Base-by-base conservation (phyloP, 1,140 invertebrate species). In the Melipona quadrifasciata region DNA sequence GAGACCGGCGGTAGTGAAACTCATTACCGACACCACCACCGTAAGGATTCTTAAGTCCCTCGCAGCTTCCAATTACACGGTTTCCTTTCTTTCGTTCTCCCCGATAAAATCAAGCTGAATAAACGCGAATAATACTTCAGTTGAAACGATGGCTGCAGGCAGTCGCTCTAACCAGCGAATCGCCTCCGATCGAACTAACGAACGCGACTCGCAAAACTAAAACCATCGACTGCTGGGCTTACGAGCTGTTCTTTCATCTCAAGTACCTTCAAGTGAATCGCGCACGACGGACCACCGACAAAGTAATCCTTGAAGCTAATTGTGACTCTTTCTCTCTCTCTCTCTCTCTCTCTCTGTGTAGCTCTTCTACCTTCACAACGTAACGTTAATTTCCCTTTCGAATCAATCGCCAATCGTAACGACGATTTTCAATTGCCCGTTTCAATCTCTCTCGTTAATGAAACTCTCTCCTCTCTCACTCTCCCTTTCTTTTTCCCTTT, bases 171-270 rank as follows among this genome's bases (percentile, higher is more conserved):
- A 76, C 70, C 21, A 74, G 85, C 10, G 67, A 77, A 6, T 78
- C 88, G 14, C 74, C 88, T 2, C 90, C 92, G 31, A 27, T 75
- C 14, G 77, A 85, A 78, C 88, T 93, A 17, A 61, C 86, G 0
- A 93, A 93, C 78, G 92, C 92, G 0, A 91, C 83, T 55, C 89
- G 90, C 14, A 92, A 83, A 14, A 92, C 87, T 11, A 92, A 94
- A 81, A 93, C 88, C 27, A 93, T 94, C 65, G 93, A 94, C 75
- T 91, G 92, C 68, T 94, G 93, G 93, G 93, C 90, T 19, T 94
- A 94, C 84, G 93, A 94, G 85, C 76, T 93, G 14, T 94, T 91
- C 86, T 94, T 94, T 84, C 93, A 93, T 83, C 86, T 94, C 14
- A 94, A 94, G 87, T 91, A 91, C 73, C 91, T 91, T 58, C 89